Evolutionary conservation across 2,888 invertebrate genomes (phyloP).

Genomic region (Pollenia griseotomentosa): DNA sequence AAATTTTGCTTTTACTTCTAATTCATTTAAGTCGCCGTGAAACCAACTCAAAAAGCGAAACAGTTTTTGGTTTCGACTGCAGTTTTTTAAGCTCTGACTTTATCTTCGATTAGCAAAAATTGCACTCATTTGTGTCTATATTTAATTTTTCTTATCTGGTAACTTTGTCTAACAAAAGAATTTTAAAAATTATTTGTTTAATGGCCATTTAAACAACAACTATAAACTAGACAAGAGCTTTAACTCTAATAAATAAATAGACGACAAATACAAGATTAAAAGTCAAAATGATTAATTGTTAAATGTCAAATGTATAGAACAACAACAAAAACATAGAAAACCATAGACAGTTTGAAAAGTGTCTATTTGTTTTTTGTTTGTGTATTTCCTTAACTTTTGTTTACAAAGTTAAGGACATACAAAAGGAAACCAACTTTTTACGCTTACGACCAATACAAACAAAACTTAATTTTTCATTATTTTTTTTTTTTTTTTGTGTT

Average conservation of each 20-base stretch:
- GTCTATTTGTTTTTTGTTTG: background rate
- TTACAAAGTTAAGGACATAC: background rate
- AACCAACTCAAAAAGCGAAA: no score
- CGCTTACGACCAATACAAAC: background rate
- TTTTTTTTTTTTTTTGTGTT: background rate
- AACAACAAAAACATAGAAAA: background rate
- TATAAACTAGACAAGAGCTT: slow-evolving; percentile 26
- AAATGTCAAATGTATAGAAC: slow-evolving; percentile 53
- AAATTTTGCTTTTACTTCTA: no score
- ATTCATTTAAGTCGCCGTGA: no score
- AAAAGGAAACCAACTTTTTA: slow-evolving; percentile 28
- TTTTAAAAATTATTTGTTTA: background rate
- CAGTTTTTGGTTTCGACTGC: no score
- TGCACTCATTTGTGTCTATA: no score
- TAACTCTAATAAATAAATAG: slow-evolving; percentile 52
- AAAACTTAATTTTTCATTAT: slow-evolving; percentile 41
- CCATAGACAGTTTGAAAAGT: background rate
- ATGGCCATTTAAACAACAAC: slow-evolving; percentile 18
- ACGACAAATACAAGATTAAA: slow-evolving; percentile 63
- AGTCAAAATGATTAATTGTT: slow-evolving; percentile 69
- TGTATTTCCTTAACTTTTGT: background rate
- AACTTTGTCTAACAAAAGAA: background rate
- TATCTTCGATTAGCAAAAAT: no score
- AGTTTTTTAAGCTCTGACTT: no score
- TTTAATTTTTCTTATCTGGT: slow-evolving; percentile 3